Evolutionary conservation across 2,888 invertebrate species (phyloP).

Genomic region (Rhimphoctona megacephalus): DNA sequence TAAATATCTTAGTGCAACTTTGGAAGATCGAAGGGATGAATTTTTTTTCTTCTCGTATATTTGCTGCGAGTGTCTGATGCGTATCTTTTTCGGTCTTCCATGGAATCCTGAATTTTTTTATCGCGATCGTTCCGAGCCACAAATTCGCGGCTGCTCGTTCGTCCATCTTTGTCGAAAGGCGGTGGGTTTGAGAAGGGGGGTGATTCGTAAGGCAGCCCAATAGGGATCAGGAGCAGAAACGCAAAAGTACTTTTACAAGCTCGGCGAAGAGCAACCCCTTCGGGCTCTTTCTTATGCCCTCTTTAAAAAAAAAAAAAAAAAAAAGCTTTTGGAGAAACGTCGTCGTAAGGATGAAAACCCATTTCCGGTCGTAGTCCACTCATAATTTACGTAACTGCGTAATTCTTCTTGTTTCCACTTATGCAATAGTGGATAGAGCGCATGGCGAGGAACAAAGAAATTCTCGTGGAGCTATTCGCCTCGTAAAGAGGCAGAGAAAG

Average conservation of each 20-base stretch:
- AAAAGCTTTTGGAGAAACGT: constrained; percentile 46
- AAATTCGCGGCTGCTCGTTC: constrained; percentile 46
- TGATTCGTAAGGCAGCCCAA: constrained; percentile 26
- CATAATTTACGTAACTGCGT: constrained; percentile 82
- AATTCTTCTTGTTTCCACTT: constrained; percentile 80
- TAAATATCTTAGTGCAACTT: background rate
- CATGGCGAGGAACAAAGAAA: constrained; percentile 65
- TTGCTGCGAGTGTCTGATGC: background rate
- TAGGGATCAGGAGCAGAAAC: constrained; percentile 52
- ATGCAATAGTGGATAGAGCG: constrained; percentile 75
- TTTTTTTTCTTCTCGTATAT: background rate
- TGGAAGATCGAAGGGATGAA: background rate
- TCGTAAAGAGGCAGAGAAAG: constrained; percentile 24
- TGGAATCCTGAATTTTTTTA: background rate
- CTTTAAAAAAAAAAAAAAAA: background rate
- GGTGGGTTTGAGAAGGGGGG: background rate
- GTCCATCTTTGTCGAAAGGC: constrained; percentile 28
- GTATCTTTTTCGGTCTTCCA: background rate
- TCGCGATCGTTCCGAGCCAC: constrained; percentile 10
- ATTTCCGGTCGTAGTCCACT: constrained; percentile 74
- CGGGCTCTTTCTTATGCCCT: constrained; percentile 17
- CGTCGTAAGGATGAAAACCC: constrained; percentile 67
- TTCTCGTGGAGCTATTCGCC: constrained; percentile 22
- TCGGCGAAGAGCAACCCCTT: constrained; percentile 45
- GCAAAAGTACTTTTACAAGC: constrained; percentile 57